Percentiles rank a stretch among this genome's conserved stretches.
phyloP scores from a whole-genome alignment of 2,113 vertebrate genomes.

The Takifugu flavidus region DNA sequence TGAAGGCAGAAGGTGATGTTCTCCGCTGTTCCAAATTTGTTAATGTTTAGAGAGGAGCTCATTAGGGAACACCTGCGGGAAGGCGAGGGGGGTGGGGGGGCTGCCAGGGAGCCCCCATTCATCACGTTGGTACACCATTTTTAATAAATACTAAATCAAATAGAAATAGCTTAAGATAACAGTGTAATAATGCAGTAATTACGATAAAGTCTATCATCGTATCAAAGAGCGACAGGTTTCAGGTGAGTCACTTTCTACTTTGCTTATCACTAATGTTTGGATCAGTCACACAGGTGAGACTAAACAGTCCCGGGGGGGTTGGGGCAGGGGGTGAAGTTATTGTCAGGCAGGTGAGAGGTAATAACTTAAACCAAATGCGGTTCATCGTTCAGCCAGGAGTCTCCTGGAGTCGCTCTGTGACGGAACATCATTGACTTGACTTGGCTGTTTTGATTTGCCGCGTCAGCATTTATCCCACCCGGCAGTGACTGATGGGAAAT shows the following conservation, averaged over 20 bases:
- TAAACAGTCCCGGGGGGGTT: constrained; percentile 55
- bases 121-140: background rate
- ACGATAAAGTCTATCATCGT: background rate
- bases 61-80: constrained; percentile 74
- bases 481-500: constrained; percentile 23
- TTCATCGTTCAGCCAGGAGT: constrained; percentile 52
- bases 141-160: background rate
- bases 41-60: constrained; percentile 74
- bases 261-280: constrained; percentile 48
- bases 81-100: constrained; percentile 28
- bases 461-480: constrained; percentile 29
- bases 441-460: constrained; percentile 48
- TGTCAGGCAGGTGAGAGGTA: constrained; percentile 55
- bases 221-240: constrained; percentile 15
- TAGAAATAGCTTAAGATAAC: no score
- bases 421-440: constrained; percentile 28
- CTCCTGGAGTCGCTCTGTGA: constrained; percentile 21
- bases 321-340: constrained; percentile 26
- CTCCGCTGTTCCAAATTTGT: constrained; percentile 70
- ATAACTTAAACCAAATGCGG: constrained; percentile 61
- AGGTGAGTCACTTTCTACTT: constrained; percentile 10
- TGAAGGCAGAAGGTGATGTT: constrained; percentile 67
- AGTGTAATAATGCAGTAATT: no score
- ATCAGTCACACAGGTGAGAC: constrained; percentile 49
- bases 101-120: background rate